These are phyloP conservation scores for Kryptolebias ocellatus DNA, from an alignment of 2,797 vertebrate genomes.

Conservation along the genomic window DNA sequence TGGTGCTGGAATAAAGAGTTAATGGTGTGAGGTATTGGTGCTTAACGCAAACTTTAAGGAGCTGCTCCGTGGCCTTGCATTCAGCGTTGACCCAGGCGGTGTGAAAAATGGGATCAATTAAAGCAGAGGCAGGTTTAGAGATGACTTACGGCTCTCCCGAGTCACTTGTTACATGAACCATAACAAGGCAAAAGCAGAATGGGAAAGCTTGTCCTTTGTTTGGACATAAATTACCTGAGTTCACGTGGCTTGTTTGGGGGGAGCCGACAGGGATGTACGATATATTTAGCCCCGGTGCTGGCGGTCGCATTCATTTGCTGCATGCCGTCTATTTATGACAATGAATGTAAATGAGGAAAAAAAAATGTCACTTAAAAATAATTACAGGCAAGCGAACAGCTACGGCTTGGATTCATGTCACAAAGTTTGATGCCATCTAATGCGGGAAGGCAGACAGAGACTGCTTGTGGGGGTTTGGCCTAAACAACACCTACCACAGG, in stretches of 20 bases:
- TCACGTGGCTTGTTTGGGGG: background rate
- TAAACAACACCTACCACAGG: constrained; percentile 2
- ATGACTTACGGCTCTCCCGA: constrained; percentile 52
- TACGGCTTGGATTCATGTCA: constrained; percentile 2
- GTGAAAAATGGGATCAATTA: constrained; percentile 71
- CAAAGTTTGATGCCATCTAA: constrained; percentile 3
- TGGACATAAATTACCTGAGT: constrained; percentile 17
- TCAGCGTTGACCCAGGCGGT: constrained; percentile 27
- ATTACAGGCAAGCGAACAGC: background rate
- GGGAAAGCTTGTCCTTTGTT: constrained; percentile 5
- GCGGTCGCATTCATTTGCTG: background rate
- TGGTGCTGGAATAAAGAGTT: constrained; percentile 56
- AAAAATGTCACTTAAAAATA: constrained; percentile 1
- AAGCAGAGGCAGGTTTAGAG: constrained; percentile 54
- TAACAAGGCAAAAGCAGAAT: constrained; percentile 24
- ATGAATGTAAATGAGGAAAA: background rate
- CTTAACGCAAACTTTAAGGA: constrained; percentile 56
- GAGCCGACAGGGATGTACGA: background rate
- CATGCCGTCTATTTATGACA: background rate
- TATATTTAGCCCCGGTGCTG: background rate
- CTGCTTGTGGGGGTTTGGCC: constrained; percentile 1
- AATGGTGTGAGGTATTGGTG: constrained; percentile 72
- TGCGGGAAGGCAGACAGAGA: constrained; percentile 3
- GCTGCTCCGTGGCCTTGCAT: constrained; percentile 53
- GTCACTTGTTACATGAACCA: constrained; percentile 50